Conservation (phyloP, 2,888 invertebrate genomes). For the Lordiphosa andalusiaca region DNA sequence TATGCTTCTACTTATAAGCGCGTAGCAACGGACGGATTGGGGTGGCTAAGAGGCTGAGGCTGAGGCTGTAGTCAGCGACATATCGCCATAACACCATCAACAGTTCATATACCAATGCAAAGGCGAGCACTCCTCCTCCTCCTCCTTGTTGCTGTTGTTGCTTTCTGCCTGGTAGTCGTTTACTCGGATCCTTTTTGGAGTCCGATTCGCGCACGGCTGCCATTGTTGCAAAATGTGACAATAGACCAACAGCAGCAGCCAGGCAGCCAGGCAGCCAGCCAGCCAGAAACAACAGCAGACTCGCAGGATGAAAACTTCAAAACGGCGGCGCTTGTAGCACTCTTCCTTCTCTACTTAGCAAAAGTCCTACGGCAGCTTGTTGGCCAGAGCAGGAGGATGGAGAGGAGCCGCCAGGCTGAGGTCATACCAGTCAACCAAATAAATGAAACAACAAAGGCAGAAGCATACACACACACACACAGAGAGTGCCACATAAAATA, state of each 20-base stretch:
- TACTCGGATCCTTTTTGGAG: conserved; percentile 63
- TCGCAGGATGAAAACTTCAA: conserved; percentile 14
- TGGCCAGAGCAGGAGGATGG: conserved; percentile 6
- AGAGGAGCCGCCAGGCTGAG: conserved; percentile 55
- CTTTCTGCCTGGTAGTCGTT: conserved; percentile 22
- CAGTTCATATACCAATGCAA: conserved; percentile 54
- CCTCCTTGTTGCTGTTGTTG: conserved; percentile 20
- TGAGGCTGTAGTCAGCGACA: conserved; percentile 60
- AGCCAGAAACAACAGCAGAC: neutral
- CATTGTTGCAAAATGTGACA: conserved; percentile 71
- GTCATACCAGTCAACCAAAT: conserved; percentile 75
- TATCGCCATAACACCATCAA: conserved; percentile 75
- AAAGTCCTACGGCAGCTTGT: conserved; percentile 25
- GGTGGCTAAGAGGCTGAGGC: conserved; percentile 14
- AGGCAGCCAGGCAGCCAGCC: neutral
- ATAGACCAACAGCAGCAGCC: conserved; percentile 49
- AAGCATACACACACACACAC: conserved; percentile 26
- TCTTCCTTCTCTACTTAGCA: conserved; percentile 8
- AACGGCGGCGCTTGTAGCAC: conserved; percentile 14
- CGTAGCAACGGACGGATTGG: conserved; percentile 24
- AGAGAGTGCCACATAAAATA: conserved; percentile 55
- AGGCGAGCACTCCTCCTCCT: conserved; percentile 16
- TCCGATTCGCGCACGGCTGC: conserved; percentile 69
- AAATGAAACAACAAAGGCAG: conserved; percentile 68
- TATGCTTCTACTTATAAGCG: conserved; percentile 59